Conservation (phyloP, 2,888 invertebrate genomes). For the Agapetus fuscipes region DNA sequence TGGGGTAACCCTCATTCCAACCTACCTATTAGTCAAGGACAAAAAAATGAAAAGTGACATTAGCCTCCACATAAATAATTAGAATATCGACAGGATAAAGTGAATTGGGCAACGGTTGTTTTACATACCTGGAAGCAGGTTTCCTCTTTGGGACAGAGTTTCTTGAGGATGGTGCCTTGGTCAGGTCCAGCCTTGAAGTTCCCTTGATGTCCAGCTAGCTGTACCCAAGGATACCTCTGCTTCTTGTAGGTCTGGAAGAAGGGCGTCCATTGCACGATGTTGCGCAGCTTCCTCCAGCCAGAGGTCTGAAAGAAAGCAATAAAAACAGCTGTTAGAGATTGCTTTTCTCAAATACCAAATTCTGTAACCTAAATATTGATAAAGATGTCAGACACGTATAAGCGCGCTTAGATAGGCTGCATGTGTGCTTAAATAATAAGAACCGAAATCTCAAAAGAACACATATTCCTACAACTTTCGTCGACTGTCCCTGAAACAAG, state of each 20-base stretch:
- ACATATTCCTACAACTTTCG: too few species aligned
- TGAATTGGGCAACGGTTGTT: too few species aligned
- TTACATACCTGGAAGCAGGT: constrained; percentile 75
- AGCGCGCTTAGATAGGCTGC: too few species aligned
- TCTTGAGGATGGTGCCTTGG: constrained; percentile 90
- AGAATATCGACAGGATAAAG: too few species aligned
- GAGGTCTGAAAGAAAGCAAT: constrained; percentile 61
- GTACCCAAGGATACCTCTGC: constrained; percentile 93
- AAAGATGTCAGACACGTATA: too few species aligned
- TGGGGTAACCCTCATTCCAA: too few species aligned
- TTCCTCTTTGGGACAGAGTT: constrained; percentile 83
- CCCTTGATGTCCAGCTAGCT: constrained; percentile 91
- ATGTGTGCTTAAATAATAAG: background rate
- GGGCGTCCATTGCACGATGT: constrained; percentile 93
- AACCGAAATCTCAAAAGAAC: background rate
- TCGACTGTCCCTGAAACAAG: too few species aligned
- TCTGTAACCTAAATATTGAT: constrained; percentile 1
- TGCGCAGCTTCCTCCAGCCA: constrained; percentile 88
- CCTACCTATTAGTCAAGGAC: too few species aligned
- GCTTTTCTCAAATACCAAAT: constrained; percentile 6
- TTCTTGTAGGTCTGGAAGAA: constrained; percentile 96
- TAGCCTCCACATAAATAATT: too few species aligned
- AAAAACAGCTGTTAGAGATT: too few species aligned
- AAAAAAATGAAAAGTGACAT: too few species aligned
- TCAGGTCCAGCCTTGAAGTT: constrained; percentile 91